Evolutionary conservation across 2,113 vertebrate genomes (phyloP).

Genomic region (Spea bombifrons): DNA sequence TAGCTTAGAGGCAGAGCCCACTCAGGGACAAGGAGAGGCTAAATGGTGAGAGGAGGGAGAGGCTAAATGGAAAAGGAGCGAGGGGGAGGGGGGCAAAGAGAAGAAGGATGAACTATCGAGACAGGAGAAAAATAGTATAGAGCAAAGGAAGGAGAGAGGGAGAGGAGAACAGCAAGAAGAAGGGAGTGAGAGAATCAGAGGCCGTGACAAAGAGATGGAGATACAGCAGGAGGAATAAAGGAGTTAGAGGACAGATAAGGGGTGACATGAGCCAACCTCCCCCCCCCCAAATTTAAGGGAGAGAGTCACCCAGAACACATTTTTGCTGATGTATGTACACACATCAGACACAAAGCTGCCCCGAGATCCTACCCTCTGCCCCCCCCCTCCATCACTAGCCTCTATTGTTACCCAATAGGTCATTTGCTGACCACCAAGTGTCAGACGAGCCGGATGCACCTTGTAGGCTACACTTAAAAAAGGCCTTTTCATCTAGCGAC

Average conservation of each 20-base stretch:
- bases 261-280: not conserved
- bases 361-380: not conserved
- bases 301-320: not conserved
- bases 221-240: not conserved
- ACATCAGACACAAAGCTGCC: no score
- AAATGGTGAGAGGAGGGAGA: not conserved
- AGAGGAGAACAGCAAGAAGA: no score
- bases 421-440: not conserved
- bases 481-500: not conserved
- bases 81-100: conserved; percentile 7
- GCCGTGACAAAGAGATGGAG: not conserved
- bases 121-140: not conserved
- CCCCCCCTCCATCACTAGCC: not conserved
- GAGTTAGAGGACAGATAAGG: not conserved
- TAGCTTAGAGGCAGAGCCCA: not conserved
- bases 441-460: not conserved
- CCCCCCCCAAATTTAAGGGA: not conserved
- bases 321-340: no score
- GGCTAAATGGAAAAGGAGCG: not conserved
- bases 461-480: not conserved
- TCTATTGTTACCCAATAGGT: not conserved
- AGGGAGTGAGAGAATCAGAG: not conserved
- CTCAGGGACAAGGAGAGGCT: conserved; percentile 10
- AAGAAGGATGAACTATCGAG: conserved; percentile 6
- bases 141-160: not conserved